These are phyloP conservation scores for Polypedilum pembai DNA, from an alignment of 1,140 invertebrate genomes.

Conservation along the genomic window DNA sequence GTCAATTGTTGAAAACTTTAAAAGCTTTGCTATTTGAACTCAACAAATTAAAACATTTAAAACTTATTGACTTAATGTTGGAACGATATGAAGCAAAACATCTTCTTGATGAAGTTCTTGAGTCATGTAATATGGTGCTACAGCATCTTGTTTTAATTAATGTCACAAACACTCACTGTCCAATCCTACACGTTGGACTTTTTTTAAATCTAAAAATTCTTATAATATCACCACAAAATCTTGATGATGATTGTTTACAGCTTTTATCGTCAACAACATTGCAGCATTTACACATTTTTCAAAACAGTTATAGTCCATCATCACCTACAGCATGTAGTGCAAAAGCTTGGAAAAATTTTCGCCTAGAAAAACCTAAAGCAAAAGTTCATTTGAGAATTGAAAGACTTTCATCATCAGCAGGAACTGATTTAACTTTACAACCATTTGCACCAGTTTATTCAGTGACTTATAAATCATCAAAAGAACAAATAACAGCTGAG, in stretches of 20 bases:
- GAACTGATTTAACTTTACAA: slow-evolving; percentile 47
- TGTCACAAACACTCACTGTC: slow-evolving; percentile 61
- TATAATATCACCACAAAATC: slow-evolving; percentile 71
- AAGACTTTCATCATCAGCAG: slow-evolving; percentile 39
- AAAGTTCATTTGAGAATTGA: slow-evolving; percentile 54
- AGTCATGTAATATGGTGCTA: slow-evolving; percentile 56
- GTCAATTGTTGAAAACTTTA: slow-evolving; percentile 58
- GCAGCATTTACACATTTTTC: slow-evolving; percentile 65
- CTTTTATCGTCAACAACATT: slow-evolving; percentile 59
- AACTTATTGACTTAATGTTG: slow-evolving; percentile 69
- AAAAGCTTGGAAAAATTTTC: slow-evolving; percentile 49
- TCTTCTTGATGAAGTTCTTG: slow-evolving; percentile 67
- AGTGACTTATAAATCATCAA: slow-evolving; percentile 58
- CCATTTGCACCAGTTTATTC: slow-evolving; percentile 58
- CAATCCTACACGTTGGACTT: slow-evolving; percentile 67
- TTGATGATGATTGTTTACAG: slow-evolving; percentile 67
- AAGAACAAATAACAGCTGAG: slow-evolving; percentile 47
- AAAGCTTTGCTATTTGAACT: slow-evolving; percentile 66
- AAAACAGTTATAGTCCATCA: slow-evolving; percentile 61
- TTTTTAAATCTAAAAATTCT: slow-evolving; percentile 68
- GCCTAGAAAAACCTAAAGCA: slow-evolving; percentile 48
- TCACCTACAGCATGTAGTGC: slow-evolving; percentile 44
- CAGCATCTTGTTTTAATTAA: slow-evolving; percentile 63
- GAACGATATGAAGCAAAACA: slow-evolving; percentile 59
- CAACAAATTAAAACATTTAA: slow-evolving; percentile 54